Evolutionary conservation across 2,113 vertebrate species (phyloP).

Genomic region (Corvus moneduloides): DNA sequence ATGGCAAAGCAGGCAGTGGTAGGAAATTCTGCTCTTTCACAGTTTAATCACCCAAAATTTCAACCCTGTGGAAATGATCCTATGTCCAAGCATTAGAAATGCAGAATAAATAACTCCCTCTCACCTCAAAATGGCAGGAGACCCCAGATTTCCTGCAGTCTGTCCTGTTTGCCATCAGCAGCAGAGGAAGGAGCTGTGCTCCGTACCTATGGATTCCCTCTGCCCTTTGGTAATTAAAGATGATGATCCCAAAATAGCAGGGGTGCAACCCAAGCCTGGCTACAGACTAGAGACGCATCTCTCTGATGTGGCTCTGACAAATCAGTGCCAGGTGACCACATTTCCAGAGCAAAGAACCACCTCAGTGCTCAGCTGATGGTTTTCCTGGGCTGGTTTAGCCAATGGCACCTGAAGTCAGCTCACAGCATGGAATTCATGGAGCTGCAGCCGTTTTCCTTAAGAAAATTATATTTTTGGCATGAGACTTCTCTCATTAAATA

Average conservation of each 20-base stretch:
- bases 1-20: not conserved
- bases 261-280: not conserved
- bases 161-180: not conserved
- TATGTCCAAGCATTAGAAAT: not conserved
- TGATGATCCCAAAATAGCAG: not conserved
- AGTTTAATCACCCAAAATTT: not conserved
- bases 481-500: not conserved
- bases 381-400: not conserved
- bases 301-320: not conserved
- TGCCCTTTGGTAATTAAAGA: not conserved
- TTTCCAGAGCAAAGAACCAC: not conserved
- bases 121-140: not conserved
- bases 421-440: not conserved
- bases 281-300: not conserved
- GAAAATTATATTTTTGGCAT: not conserved
- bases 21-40: not conserved
- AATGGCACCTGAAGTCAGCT: not conserved
- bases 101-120: not conserved
- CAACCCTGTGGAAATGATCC: not conserved
- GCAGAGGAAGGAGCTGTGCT: not conserved
- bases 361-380: not conserved
- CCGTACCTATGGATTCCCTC: not conserved
- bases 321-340: not conserved
- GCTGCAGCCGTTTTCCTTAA: not conserved
- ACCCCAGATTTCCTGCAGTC: not conserved